Base-by-base conservation (phyloP, 2,797 vertebrate species). In the Ctenosaura bakeri region DNA sequence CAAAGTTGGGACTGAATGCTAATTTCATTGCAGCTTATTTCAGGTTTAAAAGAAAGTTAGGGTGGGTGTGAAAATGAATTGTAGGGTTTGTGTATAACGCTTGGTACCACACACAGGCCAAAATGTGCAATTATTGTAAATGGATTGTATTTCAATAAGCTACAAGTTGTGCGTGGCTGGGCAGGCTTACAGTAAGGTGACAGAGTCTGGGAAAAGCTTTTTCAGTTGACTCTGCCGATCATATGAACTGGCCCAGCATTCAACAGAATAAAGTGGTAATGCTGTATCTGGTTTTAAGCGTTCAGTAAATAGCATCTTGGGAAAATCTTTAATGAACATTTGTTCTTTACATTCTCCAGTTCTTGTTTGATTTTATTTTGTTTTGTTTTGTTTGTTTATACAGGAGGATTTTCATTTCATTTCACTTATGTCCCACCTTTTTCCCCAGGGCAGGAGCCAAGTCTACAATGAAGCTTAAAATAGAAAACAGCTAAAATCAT, bases 1-100 rank as follows among this genome's bases (percentile, higher is more conserved):
- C 56, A 87, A 83, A 69, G 80, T 69, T 56, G 76, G 46, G 13
- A 77, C 10, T 77, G 71, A 69, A 88, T 71, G 29, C 77, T n/a
- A 84, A 71, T 90, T 42, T 71, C 73, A 71, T 46, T 12, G 20
- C 52, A 83, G 29, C 8, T 32, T 18, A 50, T 88, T 84, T 84
- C 59, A 18, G 26, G 54, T 83, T 83, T 22, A 20, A 35, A 87
- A 16, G 14, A 12, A 82, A 83, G n/a, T 81, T 22, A 74, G 54
- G 2, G 3, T 4, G 29, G 42, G 12, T 32, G 62, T 50, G 32
- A 22, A 88, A 88, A 80, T 38, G 3, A 26, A 0, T 80, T 69
- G 22, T 38, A 16, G 35, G 35, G 7, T 76, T 24, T 82, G 5
- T n/a, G n/a, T 6, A 35, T 20, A 81, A 3, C 52, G 14, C 32